Conservation (phyloP, 2,113 vertebrate species). For the Chloebia gouldiae region DNA sequence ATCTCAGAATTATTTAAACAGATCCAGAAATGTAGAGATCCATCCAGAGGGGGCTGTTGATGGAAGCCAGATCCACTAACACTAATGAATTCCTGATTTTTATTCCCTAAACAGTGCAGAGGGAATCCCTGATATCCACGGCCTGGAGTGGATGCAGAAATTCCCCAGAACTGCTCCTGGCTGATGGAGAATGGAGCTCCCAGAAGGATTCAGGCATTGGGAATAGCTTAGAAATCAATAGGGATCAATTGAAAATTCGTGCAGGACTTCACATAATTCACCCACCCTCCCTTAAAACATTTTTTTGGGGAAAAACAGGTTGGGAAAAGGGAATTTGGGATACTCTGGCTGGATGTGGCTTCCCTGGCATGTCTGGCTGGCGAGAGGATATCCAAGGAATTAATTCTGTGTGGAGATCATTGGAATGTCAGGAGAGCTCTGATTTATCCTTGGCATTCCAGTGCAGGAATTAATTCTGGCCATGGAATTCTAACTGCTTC, state of each 20-base stretch:
- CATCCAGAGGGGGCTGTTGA: neutral
- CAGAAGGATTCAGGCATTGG: conserved; percentile 61
- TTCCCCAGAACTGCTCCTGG: neutral
- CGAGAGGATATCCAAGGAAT: neutral
- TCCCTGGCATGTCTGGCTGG: accelerated
- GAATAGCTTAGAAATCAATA: conserved; percentile 72
- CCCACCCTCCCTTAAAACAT: neutral
- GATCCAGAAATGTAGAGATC: neutral
- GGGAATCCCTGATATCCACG: conserved; percentile 11
- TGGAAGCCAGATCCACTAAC: neutral
- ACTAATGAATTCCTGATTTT: conserved; percentile 54
- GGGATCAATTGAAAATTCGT: conserved; percentile 59
- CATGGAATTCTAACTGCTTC: accelerated
- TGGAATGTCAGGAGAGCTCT: neutral
- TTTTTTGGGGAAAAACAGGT: neutral
- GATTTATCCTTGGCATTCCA: neutral
- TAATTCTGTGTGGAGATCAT: neutral
- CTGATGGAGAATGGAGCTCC: conserved; percentile 17
- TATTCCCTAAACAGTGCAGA: conserved; percentile 45
- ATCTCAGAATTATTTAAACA: neutral
- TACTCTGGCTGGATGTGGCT: neutral
- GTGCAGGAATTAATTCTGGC: neutral
- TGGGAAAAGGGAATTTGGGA: neutral
- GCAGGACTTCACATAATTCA: conserved; percentile 43
- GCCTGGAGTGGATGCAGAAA: neutral